Conservation (phyloP, 2,888 invertebrate genomes). For the Limnephilus marmoratus region DNA sequence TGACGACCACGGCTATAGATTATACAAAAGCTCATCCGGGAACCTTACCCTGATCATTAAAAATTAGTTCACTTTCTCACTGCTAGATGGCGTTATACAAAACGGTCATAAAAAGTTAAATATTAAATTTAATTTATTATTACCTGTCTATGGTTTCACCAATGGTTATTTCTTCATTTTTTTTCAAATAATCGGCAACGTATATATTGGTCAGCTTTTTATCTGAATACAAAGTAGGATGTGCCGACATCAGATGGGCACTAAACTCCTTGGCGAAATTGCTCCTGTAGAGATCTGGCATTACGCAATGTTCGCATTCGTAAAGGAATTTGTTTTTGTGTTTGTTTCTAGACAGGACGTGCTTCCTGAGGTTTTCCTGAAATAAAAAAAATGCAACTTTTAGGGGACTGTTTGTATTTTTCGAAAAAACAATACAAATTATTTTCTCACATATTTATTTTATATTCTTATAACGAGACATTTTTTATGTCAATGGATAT, state of each 20-base stretch:
- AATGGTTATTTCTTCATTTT: not conserved
- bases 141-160: constrained; percentile 13
- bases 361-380: constrained; percentile 92
- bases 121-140: not conserved
- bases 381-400: constrained; percentile 66
- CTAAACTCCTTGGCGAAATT: constrained; percentile 84
- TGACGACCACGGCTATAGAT: too few relatives aligned
- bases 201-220: constrained; percentile 75
- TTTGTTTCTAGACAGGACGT: constrained; percentile 86
- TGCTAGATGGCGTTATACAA: not conserved
- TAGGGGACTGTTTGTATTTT: not conserved
- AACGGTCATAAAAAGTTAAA: not conserved
- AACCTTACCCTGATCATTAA: not conserved
- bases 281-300: constrained; percentile 73
- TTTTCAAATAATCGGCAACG: constrained; percentile 73
- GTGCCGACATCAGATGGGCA: constrained; percentile 79
- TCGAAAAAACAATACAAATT: not conserved
- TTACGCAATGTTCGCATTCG: constrained; percentile 83
- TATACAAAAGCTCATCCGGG: not conserved
- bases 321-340: constrained; percentile 89
- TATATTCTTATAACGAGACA: not conserved
- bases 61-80: not conserved
- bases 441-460: not conserved
- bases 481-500: not conserved
- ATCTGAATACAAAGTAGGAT: constrained; percentile 76